phyloP scores from a whole-genome alignment of 92 coral and sea anemone species.

The Epizoanthus fatuus region DNA sequence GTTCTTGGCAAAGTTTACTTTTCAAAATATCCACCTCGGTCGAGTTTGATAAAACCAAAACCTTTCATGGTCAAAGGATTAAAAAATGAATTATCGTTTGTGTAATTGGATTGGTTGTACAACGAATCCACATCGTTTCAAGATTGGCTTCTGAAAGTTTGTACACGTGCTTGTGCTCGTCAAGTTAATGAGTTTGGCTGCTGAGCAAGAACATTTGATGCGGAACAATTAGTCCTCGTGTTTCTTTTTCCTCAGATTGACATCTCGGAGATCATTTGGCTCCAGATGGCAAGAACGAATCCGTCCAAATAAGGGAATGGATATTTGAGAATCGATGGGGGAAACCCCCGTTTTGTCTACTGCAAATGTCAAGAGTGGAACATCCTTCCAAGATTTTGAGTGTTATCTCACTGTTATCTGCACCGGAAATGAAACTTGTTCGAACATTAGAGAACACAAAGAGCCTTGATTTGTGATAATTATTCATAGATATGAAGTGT shows the following conservation, averaged over 20 bases:
- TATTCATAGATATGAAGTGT: constrained; percentile 69
- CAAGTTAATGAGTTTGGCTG: not conserved
- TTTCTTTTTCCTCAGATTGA: not conserved
- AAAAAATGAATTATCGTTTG: not conserved
- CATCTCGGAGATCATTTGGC: not conserved
- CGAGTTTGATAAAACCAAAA: constrained; percentile 4
- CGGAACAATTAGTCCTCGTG: not conserved
- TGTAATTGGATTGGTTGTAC: not conserved
- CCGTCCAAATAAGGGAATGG: not conserved
- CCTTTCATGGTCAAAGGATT: not conserved
- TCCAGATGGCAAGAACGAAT: not conserved
- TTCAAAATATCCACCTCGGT: constrained; percentile 18
- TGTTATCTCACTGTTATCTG: constrained; percentile 84
- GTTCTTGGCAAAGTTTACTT: constrained; percentile 43
- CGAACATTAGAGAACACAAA: constrained; percentile 94
- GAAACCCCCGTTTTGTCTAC: constrained; percentile 27
- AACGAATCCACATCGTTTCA: not conserved
- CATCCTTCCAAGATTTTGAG: constrained; percentile 60
- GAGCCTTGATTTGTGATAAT: constrained; percentile 89
- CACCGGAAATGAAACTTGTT: constrained; percentile 95
- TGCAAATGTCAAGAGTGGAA: constrained; percentile 50
- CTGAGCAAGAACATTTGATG: constrained; percentile 23
- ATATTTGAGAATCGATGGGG: constrained; percentile 5
- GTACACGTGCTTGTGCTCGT: constrained; percentile 12
- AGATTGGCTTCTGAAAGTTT: not conserved